phyloP scores from a whole-genome alignment of 1,140 invertebrate genomes.

The Papilio xuthus region DNA sequence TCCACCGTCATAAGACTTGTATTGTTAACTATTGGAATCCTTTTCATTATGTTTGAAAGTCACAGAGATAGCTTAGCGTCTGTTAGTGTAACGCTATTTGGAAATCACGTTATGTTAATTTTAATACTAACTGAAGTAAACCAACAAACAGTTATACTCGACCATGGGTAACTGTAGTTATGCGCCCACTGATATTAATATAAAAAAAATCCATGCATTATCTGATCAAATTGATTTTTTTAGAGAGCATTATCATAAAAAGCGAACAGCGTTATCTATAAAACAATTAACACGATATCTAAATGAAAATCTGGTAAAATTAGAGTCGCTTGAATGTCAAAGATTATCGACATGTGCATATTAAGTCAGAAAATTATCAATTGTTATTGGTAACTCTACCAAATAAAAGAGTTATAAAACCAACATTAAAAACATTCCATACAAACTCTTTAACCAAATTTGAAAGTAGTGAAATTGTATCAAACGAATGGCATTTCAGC shows the following conservation, averaged over 20 bases:
- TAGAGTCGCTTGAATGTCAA: constrained; percentile 10
- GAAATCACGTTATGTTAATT: neutral
- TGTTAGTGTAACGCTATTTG: too few species aligned
- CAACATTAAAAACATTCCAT: too few species aligned
- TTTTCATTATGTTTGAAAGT: too few species aligned
- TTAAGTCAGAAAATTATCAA: neutral
- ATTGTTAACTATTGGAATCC: too few species aligned
- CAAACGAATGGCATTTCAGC: too few species aligned
- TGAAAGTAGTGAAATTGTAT: too few species aligned
- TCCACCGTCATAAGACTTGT: neutral
- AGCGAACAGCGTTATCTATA: constrained; percentile 1
- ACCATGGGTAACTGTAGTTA: neutral
- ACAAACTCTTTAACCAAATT: too few species aligned
- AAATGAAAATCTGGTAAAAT: constrained; percentile 25
- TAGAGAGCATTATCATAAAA: constrained; percentile 12
- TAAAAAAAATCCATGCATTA: constrained; percentile 22
- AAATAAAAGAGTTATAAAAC: too few species aligned
- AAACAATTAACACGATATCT: constrained; percentile 18
- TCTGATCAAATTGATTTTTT: constrained; percentile 20
- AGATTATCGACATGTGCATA: neutral
- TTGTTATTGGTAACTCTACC: neutral
- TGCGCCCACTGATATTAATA: constrained; percentile 6
- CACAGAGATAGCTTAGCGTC: too few species aligned
- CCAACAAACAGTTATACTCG: neutral
- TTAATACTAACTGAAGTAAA: too few species aligned